Percentiles rank a stretch among this genome's conserved stretches.
Evolutionary conservation across 2,888 invertebrate species (phyloP).

Genomic region (Exocentrus adspersus): DNA sequence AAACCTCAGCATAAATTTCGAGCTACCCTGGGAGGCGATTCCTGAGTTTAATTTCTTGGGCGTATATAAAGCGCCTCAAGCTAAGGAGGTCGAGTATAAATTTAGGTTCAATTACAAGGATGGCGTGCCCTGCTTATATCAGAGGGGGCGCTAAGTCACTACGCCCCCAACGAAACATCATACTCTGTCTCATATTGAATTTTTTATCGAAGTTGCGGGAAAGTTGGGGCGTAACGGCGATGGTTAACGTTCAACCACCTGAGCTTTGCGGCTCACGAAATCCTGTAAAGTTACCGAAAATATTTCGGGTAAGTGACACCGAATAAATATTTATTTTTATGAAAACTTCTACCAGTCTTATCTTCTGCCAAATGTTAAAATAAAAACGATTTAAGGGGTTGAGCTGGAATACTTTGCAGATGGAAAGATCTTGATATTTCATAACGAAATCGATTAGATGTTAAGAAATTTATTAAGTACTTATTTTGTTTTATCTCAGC

Average conservation of each 20-base stretch:
- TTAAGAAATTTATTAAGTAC: too few relatives aligned
- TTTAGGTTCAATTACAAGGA: constrained; percentile 41
- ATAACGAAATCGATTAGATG: too few relatives aligned
- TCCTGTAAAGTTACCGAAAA: constrained; percentile 39
- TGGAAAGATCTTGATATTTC: not conserved
- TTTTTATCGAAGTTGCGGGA: constrained; percentile 48
- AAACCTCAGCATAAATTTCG: constrained; percentile 43
- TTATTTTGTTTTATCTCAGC: too few relatives aligned
- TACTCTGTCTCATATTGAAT: constrained; percentile 47
- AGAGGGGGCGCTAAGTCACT: constrained; percentile 41
- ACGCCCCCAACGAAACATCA: constrained; percentile 43
- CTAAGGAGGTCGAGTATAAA: constrained; percentile 35
- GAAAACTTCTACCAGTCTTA: constrained; percentile 24
- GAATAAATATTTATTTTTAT: constrained; percentile 37
- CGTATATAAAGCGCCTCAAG: constrained; percentile 25
- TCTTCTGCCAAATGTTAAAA: constrained; percentile 24
- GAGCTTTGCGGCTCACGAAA: constrained; percentile 44
- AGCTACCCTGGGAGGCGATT: constrained; percentile 33
- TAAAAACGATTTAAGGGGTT: constrained; percentile 27
- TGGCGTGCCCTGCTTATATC: constrained; percentile 17
- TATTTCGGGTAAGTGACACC: constrained; percentile 36
- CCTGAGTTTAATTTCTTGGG: constrained; percentile 36
- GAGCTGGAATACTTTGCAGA: not conserved
- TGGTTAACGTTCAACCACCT: constrained; percentile 48
- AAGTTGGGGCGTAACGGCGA: constrained; percentile 41